Evolutionary conservation across 2,888 invertebrate genomes (phyloP), one percentile per base, ranked within the genome.

Genomic region (Syrista parreyssii): DNA sequence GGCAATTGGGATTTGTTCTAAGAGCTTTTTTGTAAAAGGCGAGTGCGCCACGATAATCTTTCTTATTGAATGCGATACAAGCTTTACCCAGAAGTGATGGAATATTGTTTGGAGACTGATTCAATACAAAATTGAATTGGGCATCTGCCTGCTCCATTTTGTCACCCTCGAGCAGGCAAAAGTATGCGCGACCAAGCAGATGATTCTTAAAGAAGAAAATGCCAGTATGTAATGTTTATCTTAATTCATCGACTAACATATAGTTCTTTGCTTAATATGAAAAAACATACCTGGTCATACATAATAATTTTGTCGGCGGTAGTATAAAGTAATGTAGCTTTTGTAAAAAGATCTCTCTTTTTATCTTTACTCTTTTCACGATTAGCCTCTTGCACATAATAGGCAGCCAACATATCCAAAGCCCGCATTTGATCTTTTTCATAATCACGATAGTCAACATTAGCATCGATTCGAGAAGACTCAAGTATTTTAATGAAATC

Each of bases 101-200:
- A 81, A 99, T 99, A 92, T 98, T 99, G 87, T 97, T 98, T 3
- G 97, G 97, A 0, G 97, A 96, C 88, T 98, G 97, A 92, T 99
- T 98, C 55, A 99, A 92, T 0, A 99, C 99, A 92, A 99, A 99
- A 92, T 99, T 99, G 91, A 99, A 99, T 91, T 99, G 99, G 0
- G 99, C 98, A 93, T 99, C 99, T 0, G 99, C 99, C 92, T 99
- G 99, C 82, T 99, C 99, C 97, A 99, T 98, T 93, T 99, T 99
- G 89, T 99, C 99, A 1, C 99, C 99, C 93, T 99, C 99, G 68
- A 99, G 93, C 12, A 99, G 93, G 88, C 99, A 99, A 91, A 99
- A 99, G 91, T 99, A 99, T 4, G 99, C 99, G 87, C 99, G 94
- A 0, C 99, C 99, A 83, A 99, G 94, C 82, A 99, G 94, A 94